Conservation (phyloP, 37 sponge, comb jelly and placozoan species). For the Hormiphora californensis region DNA sequence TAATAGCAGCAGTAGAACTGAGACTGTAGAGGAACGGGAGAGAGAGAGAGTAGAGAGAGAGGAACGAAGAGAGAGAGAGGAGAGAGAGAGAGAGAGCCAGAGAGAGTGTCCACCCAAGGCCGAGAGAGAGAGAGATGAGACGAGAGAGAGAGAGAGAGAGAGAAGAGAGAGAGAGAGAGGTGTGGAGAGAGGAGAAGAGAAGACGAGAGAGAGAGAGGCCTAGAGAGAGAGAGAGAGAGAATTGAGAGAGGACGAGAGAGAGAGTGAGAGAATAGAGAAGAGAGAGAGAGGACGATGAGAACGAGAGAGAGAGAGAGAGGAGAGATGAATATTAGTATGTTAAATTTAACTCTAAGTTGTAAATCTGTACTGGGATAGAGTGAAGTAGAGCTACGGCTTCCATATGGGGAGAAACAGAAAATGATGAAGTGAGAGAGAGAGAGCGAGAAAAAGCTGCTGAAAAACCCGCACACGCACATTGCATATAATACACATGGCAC, state of each 20-base stretch:
- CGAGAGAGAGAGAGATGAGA: not conserved
- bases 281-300: not conserved
- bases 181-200: not conserved
- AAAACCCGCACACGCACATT: too few relatives aligned
- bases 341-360: too few relatives aligned
- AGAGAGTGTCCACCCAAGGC: not conserved
- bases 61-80: not conserved
- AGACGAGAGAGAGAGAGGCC: not conserved
- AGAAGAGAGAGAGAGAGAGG: not conserved
- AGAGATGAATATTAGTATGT: too few relatives aligned
- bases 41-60: not conserved
- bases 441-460: too few relatives aligned
- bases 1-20: too few relatives aligned
- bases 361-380: too few relatives aligned
- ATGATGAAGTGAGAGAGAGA: too few relatives aligned
- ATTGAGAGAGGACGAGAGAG: not conserved
- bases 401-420: too few relatives aligned
- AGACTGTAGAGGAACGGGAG: not conserved
- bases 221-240: not conserved
- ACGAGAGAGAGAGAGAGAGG: not conserved
- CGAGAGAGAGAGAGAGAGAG: too few relatives aligned
- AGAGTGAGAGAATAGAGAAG: not conserved
- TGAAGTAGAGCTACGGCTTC: too few relatives aligned
- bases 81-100: not conserved
- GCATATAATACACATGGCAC: too few relatives aligned